phyloP scores from a whole-genome alignment of 1,140 invertebrate species.

The Cyrtorhinus lividipennis region DNA sequence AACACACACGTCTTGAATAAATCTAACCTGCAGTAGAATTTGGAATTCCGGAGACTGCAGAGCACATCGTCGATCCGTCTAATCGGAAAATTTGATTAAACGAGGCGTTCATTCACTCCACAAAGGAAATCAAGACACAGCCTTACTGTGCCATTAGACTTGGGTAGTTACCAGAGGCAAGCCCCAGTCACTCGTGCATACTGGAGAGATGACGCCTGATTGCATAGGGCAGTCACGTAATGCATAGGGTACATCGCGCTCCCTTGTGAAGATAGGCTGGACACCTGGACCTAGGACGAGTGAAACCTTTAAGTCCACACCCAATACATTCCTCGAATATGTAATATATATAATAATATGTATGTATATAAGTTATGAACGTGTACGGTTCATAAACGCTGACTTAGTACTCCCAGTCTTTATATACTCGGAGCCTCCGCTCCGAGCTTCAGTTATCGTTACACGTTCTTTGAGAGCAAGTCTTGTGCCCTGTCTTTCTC shows the following conservation, averaged over 20 bases:
- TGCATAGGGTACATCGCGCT: background rate
- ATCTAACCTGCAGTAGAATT: background rate
- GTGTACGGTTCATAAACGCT: too few relatives aligned
- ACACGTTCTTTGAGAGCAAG: too few relatives aligned
- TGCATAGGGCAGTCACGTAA: background rate
- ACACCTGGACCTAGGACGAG: background rate
- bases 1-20: background rate
- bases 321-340: background rate
- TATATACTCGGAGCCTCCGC: too few relatives aligned
- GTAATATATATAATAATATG: too few relatives aligned
- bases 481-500: too few relatives aligned
- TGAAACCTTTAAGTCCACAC: background rate
- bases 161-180: background rate
- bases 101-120: background rate
- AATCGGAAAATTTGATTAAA: slow-evolving; percentile 1
- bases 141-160: background rate
- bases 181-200: background rate
- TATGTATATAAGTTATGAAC: too few relatives aligned
- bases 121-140: background rate
- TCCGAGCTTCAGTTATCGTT: too few relatives aligned
- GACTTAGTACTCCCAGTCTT: too few relatives aligned
- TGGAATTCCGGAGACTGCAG: background rate
- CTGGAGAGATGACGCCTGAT: background rate
- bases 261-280: background rate
- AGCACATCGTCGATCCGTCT: background rate